Percentiles rank a stretch among this genome's conserved stretches.
These are phyloP conservation scores for Otis tarda DNA, from an alignment of 2,113 vertebrate species.

Conservation along the genomic window DNA sequence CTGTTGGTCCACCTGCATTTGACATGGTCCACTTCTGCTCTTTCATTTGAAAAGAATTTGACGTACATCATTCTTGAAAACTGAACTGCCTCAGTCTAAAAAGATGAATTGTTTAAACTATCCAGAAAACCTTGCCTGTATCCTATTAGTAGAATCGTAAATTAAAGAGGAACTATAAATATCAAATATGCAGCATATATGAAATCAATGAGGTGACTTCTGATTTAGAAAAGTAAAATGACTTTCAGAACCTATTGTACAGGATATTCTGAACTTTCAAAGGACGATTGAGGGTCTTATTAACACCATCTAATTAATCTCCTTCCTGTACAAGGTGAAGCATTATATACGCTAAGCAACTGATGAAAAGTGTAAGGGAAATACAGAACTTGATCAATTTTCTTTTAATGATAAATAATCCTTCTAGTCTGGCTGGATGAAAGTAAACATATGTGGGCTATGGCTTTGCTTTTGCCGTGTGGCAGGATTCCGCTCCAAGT, in stretches of 20 bases:
- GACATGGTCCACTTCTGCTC: background rate
- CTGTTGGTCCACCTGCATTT: background rate
- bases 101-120: slow-evolving; percentile 9
- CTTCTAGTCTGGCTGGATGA: slow-evolving; percentile 43
- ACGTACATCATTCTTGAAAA: background rate
- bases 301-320: slow-evolving; percentile 41
- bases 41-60: background rate
- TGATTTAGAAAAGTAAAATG: background rate
- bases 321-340: slow-evolving; percentile 14
- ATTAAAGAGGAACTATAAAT: background rate
- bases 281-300: background rate
- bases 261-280: background rate
- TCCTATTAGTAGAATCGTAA: background rate
- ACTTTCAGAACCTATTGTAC: background rate
- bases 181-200: background rate
- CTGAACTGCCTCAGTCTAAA: background rate
- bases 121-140: background rate
- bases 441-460: slow-evolving; percentile 50
- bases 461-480: slow-evolving; percentile 61
- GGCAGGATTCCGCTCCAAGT: slow-evolving; percentile 57
- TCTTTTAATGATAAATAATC: slow-evolving; percentile 45
- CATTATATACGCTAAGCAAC: background rate
- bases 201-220: background rate
- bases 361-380: slow-evolving; percentile 46
- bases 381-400: slow-evolving; percentile 45